Percentiles rank a stretch among this genome's conserved stretches.
Evolutionary conservation across 1,140 invertebrate species (phyloP).

Genomic region (Zaprionus ghesquierei): DNA sequence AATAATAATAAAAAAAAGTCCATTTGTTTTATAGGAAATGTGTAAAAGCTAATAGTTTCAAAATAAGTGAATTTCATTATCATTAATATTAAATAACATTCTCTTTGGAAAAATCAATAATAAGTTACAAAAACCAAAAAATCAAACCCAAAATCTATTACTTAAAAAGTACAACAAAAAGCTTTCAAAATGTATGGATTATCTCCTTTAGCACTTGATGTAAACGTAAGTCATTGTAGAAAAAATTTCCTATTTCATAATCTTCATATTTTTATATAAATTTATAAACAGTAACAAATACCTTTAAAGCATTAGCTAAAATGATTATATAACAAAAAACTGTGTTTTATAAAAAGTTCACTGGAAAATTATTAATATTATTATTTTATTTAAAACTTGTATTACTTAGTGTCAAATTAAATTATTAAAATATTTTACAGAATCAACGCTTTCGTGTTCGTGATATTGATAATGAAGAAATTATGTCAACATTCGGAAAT

Average conservation of each 20-base stretch:
- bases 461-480: constrained; percentile 83
- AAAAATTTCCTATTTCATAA: no score
- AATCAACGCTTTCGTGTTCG: constrained; percentile 72
- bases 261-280: background rate
- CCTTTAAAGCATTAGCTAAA: background rate
- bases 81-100: background rate
- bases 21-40: background rate
- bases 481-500: constrained; percentile 89
- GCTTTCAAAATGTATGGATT: constrained; percentile 32
- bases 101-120: background rate
- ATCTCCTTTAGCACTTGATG: constrained; percentile 30
- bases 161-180: background rate
- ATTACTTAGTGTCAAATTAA: no score
- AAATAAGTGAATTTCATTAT: background rate
- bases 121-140: background rate
- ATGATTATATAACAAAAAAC: no score
- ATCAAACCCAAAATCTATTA: background rate
- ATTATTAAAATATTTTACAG: constrained; percentile 22
- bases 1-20: background rate
- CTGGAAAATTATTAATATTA: no score
- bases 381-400: no score
- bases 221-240: constrained; percentile 24
- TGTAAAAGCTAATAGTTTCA: background rate
- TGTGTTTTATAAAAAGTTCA: background rate
- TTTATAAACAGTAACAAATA: background rate